Conservation (phyloP, 2,888 invertebrate genomes). For the Marasmarcha lunaedactyla region DNA sequence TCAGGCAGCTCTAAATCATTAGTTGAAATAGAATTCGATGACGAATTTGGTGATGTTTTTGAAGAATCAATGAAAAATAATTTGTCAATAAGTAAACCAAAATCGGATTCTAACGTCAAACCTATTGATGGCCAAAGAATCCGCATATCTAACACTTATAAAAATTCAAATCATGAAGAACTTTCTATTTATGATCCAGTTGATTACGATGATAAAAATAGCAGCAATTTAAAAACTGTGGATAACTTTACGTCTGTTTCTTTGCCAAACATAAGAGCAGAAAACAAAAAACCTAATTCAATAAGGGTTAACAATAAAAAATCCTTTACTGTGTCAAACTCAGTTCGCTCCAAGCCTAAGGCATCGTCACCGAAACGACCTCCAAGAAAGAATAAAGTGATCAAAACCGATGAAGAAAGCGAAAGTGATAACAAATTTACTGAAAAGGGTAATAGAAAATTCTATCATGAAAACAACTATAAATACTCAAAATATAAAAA, state of each 20-base stretch:
- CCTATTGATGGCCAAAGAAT: conserved; percentile 79
- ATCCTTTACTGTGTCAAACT: conserved; percentile 30
- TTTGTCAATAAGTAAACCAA: conserved; percentile 34
- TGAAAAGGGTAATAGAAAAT: conserved; percentile 40
- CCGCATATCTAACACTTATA: conserved; percentile 70
- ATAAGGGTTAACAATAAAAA: conserved; percentile 43
- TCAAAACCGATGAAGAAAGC: conserved; percentile 58
- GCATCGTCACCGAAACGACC: conserved; percentile 73
- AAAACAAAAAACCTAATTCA: conserved; percentile 42
- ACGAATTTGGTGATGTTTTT: conserved; percentile 56
- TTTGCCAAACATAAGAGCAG: conserved; percentile 59
- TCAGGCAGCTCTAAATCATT: conserved; percentile 53
- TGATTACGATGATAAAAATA: conserved; percentile 59
- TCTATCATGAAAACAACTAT: conserved; percentile 23
- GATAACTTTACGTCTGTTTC: conserved; percentile 36
- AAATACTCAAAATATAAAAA: conserved; percentile 40
- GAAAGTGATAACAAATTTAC: conserved; percentile 60
- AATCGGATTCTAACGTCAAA: conserved; percentile 65
- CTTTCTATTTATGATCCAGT: conserved; percentile 56
- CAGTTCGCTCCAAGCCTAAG: conserved; percentile 53
- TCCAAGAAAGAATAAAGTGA: conserved; percentile 66
- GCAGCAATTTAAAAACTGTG: conserved; percentile 40
- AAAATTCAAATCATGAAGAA: conserved; percentile 43
- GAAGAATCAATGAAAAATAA: conserved; percentile 44
- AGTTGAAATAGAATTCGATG: conserved; percentile 64